Conservation (phyloP, 2,888 invertebrate genomes). For the Seira sanloemensis region DNA sequence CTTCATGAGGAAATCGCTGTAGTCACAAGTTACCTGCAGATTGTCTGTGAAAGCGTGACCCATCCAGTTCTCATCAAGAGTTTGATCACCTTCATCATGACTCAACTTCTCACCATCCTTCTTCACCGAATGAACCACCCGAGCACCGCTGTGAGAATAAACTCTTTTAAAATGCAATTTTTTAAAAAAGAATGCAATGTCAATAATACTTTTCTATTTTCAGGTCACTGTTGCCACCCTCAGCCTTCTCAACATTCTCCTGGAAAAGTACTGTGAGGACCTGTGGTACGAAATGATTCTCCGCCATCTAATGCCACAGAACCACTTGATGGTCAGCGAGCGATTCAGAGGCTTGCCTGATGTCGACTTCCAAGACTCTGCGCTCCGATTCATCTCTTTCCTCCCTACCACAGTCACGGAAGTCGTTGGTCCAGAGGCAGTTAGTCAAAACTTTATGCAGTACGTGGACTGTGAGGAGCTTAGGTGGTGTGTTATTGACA, state of each 20-base stretch:
- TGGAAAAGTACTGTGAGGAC: conserved; percentile 72
- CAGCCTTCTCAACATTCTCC: conserved; percentile 68
- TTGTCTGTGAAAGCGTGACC: conserved; percentile 68
- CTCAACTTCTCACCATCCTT: conserved; percentile 60
- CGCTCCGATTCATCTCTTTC: conserved; percentile 68
- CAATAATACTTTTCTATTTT: conserved; percentile 16
- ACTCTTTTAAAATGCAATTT: no score
- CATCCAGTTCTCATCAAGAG: conserved; percentile 68
- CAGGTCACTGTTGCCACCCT: conserved; percentile 72
- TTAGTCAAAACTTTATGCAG: conserved; percentile 65
- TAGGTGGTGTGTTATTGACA: conserved; percentile 51
- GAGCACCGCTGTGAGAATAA: conserved; percentile 68
- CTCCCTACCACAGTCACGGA: conserved; percentile 65
- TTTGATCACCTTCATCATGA: conserved; percentile 66
- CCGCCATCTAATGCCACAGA: conserved; percentile 68
- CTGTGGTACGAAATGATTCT: conserved; percentile 71
- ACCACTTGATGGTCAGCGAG: conserved; percentile 70
- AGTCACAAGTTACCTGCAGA: conserved; percentile 71
- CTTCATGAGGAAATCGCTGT: conserved; percentile 71
- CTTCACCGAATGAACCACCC: conserved; percentile 70
- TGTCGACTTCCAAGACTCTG: conserved; percentile 70
- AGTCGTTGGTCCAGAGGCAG: conserved; percentile 62
- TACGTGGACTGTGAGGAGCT: conserved; percentile 68
- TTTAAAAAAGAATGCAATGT: no score
- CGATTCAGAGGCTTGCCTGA: conserved; percentile 56